phyloP scores from a whole-genome alignment of 2,888 invertebrate genomes.

The Arge pagana region DNA sequence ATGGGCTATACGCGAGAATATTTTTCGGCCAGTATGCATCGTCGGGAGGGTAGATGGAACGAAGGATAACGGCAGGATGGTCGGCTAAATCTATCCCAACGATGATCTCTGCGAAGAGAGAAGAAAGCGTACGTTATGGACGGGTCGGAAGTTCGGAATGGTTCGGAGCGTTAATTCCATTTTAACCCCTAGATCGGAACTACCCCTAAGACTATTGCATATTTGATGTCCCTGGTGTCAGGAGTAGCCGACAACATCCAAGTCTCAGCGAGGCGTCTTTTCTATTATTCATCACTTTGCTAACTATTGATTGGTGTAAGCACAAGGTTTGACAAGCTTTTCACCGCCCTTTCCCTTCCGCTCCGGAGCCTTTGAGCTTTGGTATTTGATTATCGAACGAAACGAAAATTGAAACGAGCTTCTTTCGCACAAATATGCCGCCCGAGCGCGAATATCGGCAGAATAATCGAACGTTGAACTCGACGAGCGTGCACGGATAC shows the following conservation, averaged over 20 bases:
- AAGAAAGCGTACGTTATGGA: constrained; percentile 10
- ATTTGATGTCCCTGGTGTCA: constrained; percentile 47
- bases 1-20: no score
- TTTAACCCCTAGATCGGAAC: constrained; percentile 47
- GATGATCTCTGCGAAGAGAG: constrained; percentile 35
- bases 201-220: constrained; percentile 54
- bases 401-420: no score
- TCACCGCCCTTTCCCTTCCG: no score
- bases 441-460: no score
- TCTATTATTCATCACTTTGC: constrained; percentile 46
- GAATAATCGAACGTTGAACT: no score
- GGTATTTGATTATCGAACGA: no score
- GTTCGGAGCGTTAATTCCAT: constrained; percentile 48
- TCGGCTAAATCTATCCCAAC: constrained; percentile 27
- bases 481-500: no score
- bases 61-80: constrained; percentile 10
- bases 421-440: no score
- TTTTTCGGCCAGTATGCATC: no score
- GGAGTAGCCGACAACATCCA: constrained; percentile 27
- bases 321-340: no score
- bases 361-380: no score
- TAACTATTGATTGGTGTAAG: constrained; percentile 40
- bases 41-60: no score
- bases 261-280: constrained; percentile 42
- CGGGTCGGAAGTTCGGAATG: constrained; percentile 3